phyloP scores from a whole-genome alignment of 2,797 vertebrate genomes.

The Macropus fuliginosus region DNA sequence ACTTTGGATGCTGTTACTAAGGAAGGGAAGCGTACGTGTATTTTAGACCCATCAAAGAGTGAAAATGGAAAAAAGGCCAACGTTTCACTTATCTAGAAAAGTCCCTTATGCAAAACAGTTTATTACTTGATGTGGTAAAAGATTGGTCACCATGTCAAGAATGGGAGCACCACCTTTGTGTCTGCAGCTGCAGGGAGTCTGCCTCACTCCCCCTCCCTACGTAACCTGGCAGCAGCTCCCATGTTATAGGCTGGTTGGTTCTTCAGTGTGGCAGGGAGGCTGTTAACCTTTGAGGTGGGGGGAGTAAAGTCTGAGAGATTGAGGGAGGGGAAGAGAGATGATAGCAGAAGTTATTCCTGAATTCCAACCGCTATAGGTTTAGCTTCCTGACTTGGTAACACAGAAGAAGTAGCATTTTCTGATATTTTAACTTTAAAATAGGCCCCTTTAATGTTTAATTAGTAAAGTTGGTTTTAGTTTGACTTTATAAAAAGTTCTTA shows the following conservation, averaged over 20 bases:
- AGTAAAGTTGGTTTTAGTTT: background rate
- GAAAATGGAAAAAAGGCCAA: background rate
- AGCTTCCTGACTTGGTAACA: background rate
- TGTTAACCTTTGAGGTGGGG: background rate
- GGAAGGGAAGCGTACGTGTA: background rate
- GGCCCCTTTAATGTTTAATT: background rate
- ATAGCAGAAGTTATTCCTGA: background rate
- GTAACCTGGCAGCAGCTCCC: background rate
- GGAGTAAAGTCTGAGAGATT: background rate
- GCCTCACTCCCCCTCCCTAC: background rate
- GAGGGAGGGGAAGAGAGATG: background rate
- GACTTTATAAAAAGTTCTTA: background rate
- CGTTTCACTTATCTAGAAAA: background rate
- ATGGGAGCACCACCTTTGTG: background rate
- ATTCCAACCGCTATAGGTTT: background rate
- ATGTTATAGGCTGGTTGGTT: background rate
- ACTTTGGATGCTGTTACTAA: background rate
- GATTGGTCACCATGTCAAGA: background rate
- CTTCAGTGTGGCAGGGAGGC: background rate
- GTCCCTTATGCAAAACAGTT: background rate
- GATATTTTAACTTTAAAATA: background rate
- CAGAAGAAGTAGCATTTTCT: background rate
- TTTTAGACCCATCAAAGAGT: background rate
- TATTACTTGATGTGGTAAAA: background rate
- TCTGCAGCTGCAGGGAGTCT: background rate